These are phyloP conservation scores for Torymus tubicola DNA, from an alignment of 2,888 invertebrate species.

Conservation along the genomic window DNA sequence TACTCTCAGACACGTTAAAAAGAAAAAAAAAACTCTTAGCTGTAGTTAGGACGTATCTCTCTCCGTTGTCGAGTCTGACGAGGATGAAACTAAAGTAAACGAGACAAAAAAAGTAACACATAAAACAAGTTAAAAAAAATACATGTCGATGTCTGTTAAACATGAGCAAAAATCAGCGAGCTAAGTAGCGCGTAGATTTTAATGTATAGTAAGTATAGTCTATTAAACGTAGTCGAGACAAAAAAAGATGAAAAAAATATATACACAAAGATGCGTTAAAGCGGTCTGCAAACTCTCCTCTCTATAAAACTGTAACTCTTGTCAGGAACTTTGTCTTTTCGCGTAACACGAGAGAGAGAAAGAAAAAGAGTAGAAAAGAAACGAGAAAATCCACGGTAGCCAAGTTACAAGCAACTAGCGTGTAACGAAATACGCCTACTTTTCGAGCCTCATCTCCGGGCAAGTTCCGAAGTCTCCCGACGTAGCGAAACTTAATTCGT, in stretches of 20 bases:
- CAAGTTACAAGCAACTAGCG: not conserved
- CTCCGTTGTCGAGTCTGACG: conserved; percentile 48
- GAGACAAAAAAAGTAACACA: conserved; percentile 51
- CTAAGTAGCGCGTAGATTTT: conserved; percentile 62
- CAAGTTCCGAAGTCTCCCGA: conserved; percentile 18
- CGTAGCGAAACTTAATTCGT: conserved; percentile 1
- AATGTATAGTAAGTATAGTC: conserved; percentile 29
- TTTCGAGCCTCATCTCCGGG: conserved; percentile 14
- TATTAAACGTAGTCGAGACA: conserved; percentile 20
- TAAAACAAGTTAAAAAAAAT: conserved; percentile 37
- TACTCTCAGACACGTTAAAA: conserved; percentile 15
- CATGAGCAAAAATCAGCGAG: conserved; percentile 45
- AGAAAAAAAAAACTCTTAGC: conserved; percentile 55
- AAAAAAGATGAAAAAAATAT: too few relatives aligned
- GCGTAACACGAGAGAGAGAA: not conserved
- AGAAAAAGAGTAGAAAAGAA: not conserved
- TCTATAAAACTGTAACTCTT: conserved; percentile 7
- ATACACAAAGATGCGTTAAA: conserved; percentile 7
- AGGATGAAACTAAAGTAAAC: conserved; percentile 47
- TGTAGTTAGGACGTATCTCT: conserved; percentile 61
- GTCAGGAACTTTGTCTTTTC: conserved; percentile 15
- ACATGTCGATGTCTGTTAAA: conserved; percentile 65
- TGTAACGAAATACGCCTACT: conserved; percentile 5
- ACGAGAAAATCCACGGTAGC: not conserved
- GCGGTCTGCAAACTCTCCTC: conserved; percentile 5